Base-by-base conservation (phyloP, 1,140 invertebrate genomes). In the Meteorus sp. region DNA sequence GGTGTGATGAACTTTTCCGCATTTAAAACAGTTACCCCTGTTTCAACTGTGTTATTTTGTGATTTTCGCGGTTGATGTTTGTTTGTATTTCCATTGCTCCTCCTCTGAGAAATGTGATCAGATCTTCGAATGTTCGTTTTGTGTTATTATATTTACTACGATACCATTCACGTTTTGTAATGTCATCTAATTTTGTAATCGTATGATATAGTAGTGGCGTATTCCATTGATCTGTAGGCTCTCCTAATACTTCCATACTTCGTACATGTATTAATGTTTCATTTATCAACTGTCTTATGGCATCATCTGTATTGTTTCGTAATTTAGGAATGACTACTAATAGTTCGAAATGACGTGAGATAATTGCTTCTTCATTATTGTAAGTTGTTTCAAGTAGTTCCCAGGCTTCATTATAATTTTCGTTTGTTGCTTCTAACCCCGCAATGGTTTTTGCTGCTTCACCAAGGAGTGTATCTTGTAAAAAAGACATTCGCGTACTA, bases 141-240 rank as follows among this genome's bases (percentile, higher is more conserved):
- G n/a, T 51, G 2, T 8, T 51, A 8, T 13, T 15, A 3, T 13
- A 9, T 17, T n/a, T 7, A 19, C 9, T 51, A n/a, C 48, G n/a
- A 33, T 51, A n/a, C 48, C 48, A 51, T 15, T 51, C 48, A 22
- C n/a, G 25, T 19, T 19, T 35, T 6, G 48, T 51, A 15, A n/a
- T 19, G 17, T 20, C 23, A 11, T 51, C 48, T 31, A 51, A 22
- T 51, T 35, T 51, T 3, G 29, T 19, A 11, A 19, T 19, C 3
- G 8, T 33, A 6, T 8, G 9, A 19, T 13, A 35, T 19, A 17
- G 2, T 3, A 51, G 15, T 7, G 48, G 48, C 1, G 13, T 8
- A 11, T 33, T 15, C 48, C 48, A 51, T 31, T 51, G 25, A 15
- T 51, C 48, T n/a, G 19, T 35, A 3, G 27, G 27, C 15, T 33